Conservation (phyloP, 2,113 vertebrate species). For the Oncorhynchus mykiss region DNA sequence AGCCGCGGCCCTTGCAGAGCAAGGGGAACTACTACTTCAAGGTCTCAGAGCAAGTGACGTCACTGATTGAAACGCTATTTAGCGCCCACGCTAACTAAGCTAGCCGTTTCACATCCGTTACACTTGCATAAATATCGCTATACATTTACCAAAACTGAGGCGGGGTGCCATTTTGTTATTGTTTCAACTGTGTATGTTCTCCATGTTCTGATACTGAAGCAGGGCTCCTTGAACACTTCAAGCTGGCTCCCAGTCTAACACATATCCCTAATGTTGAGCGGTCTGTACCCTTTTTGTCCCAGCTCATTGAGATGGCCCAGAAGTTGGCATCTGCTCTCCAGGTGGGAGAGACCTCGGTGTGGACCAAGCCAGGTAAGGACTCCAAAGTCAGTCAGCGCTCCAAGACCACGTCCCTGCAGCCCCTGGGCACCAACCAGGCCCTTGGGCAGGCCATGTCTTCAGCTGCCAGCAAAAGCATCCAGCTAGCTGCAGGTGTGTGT, state of each 20-base stretch:
- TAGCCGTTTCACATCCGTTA: too few species aligned
- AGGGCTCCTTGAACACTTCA: too few species aligned
- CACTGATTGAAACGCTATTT: too few species aligned
- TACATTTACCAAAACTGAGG: too few species aligned
- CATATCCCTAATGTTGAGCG: neutral
- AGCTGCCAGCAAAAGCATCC: slow-evolving; percentile 82
- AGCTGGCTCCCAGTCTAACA: neutral
- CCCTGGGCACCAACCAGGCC: slow-evolving; percentile 89
- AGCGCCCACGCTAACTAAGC: too few species aligned
- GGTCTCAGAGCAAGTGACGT: too few species aligned
- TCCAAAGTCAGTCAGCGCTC: slow-evolving; percentile 64
- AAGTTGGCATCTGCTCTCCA: slow-evolving; percentile 91
- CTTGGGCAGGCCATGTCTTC: slow-evolving; percentile 97
- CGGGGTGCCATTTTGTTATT: too few species aligned
- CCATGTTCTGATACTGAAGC: too few species aligned
- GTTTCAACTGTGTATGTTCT: too few species aligned
- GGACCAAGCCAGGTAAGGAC: slow-evolving; percentile 86
- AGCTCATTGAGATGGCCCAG: slow-evolving; percentile 95
- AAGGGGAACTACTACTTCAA: too few species aligned
- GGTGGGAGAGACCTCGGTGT: slow-evolving; percentile 83
- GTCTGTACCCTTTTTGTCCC: neutral
- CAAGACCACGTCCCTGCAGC: slow-evolving; percentile 78
- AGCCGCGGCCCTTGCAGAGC: too few species aligned
- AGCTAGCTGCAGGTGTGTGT: slow-evolving; percentile 76
- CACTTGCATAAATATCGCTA: too few species aligned